A percentile compares a stretch with the other conserved stretches of the same genome.
phyloP scores from a whole-genome alignment of 2,113 vertebrate species.

The Pithys albifrons region DNA sequence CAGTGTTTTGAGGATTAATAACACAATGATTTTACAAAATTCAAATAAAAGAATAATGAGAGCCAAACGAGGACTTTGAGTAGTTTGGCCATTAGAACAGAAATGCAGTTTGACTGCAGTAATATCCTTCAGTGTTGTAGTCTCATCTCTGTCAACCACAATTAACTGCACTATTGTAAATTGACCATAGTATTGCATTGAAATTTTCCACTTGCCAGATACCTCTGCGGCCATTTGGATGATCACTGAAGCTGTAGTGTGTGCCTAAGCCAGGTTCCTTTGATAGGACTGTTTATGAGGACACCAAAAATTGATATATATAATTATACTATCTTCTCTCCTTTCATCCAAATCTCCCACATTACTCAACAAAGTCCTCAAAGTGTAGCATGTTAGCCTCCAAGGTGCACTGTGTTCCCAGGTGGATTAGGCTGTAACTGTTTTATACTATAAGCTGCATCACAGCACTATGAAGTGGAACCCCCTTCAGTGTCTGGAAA shows the following conservation, averaged over 20 bases:
- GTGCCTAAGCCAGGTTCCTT: background rate
- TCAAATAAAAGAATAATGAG: background rate
- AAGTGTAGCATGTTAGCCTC: background rate
- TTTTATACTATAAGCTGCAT: background rate
- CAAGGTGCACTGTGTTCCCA: background rate
- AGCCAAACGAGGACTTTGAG: background rate
- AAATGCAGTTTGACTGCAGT: background rate
- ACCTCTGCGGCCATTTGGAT: background rate
- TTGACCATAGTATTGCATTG: background rate
- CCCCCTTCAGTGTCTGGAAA: background rate
- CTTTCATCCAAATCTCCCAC: background rate
- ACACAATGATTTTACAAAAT: background rate
- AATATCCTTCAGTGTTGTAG: background rate
- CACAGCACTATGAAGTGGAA: background rate
- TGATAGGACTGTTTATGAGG: background rate
- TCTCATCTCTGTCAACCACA: background rate
- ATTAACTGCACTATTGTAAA: background rate
- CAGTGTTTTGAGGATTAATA: background rate
- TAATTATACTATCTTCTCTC: background rate
- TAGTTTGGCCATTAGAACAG: background rate
- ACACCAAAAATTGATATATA: background rate
- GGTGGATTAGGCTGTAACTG: background rate
- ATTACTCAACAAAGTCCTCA: background rate
- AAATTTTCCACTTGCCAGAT: background rate
- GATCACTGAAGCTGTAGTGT: background rate